Evolutionary conservation across 2,797 vertebrate species (phyloP), one percentile per base, ranked within the genome.

Genomic region (Aldrovandia affinis): DNA sequence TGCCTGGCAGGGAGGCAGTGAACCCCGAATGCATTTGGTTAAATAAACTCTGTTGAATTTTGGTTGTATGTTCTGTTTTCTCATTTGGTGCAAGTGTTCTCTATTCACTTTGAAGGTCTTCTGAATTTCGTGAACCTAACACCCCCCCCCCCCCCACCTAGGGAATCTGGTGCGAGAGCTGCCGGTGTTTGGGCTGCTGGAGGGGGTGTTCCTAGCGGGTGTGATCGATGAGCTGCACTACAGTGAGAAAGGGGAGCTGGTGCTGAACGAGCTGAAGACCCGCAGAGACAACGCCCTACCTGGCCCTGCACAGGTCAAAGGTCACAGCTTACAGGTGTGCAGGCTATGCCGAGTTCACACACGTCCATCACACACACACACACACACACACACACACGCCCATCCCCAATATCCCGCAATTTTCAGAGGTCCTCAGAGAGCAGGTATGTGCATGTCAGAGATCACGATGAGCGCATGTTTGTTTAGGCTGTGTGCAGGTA

Each of bases 201-300:
- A 95, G 61, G 94, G 91, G 42, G 81, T 95, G 59, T 92, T 92
- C 70, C n/a, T 95, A 73, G 90, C 89, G 57, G 94, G 94, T 5
- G 86, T 95, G 57, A 92, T 95, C 42, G 95, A 96, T 88, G 94
- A 95, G 83, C 85, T 96, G 61, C 86, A 86, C 82, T 95, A 93
- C 84, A 94, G 89, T 81, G 85, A 91, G 36, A 93, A 90, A 63
- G 94, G 95, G 36, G 91, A 95, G 52, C 91, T 94, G 84, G 92
- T 94, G 52, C 81, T 91, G 36, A 86, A 82, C 0, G 92, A 96
- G 59, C 87, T 92, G 42, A 95, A 95, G 88, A 94, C 91, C 0
- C 89, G 90, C 18, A 83, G 9, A 1, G 88, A 85, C 2, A 85
- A 84, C 8, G 20, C 83, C 78, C 88, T 92, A 55, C 93, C 93